Evolutionary conservation across 2,113 vertebrate genomes (phyloP).

Genomic region (Hemichromis elongatus): DNA sequence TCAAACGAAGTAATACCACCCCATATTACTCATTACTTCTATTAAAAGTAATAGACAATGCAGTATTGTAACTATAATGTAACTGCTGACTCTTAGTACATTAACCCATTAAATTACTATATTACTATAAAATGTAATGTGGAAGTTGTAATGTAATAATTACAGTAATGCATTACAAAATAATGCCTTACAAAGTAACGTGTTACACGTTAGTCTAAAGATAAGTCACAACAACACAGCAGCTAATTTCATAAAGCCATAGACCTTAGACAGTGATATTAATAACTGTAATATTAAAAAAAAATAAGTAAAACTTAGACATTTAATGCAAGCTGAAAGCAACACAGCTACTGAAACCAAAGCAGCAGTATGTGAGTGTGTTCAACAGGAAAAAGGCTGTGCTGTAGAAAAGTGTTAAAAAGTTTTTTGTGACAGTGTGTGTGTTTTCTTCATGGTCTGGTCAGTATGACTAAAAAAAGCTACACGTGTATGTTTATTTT

Average conservation of each 20-base stretch:
- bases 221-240: not conserved
- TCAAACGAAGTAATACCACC: not conserved
- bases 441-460: not conserved
- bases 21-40: not conserved
- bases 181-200: not conserved
- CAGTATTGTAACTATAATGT: not conserved
- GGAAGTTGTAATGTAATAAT: not conserved
- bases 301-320: not conserved
- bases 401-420: not conserved
- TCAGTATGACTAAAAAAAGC: not conserved
- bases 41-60: not conserved
- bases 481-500: no score
- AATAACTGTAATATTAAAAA: not conserved
- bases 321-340: not conserved
- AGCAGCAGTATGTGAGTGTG: not conserved
- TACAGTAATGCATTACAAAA: not conserved
- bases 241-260: not conserved
- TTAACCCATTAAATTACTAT: not conserved
- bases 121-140: not conserved
- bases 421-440: not conserved
- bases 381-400: not conserved
- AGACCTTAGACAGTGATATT: not conserved
- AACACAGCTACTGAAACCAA: not conserved
- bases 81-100: not conserved
- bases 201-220: not conserved